phyloP scores from a whole-genome alignment of 2,113 vertebrate genomes.

The Panthera leo region DNA sequence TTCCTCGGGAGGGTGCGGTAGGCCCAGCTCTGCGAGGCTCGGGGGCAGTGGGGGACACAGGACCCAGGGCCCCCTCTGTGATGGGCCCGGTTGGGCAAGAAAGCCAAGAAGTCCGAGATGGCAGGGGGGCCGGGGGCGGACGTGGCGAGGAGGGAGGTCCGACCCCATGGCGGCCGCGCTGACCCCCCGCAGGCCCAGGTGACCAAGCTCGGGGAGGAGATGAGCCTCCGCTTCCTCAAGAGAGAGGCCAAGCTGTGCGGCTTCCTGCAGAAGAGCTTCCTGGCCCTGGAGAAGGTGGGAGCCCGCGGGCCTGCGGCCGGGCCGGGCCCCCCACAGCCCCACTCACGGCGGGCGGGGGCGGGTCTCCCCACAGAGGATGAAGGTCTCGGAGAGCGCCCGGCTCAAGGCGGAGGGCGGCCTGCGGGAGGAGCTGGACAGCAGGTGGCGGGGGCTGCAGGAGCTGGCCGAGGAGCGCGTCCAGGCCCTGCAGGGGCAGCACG shows the following conservation, averaged over 20 bases:
- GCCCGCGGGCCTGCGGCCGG: accelerated
- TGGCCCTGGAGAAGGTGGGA: conserved; percentile 71
- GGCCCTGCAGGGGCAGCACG: conserved; percentile 15
- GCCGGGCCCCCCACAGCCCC: accelerated
- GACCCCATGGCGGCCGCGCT: accelerated
- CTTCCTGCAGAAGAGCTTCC: conserved; percentile 76
- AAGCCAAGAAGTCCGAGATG: neutral
- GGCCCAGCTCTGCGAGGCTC: too few relatives aligned
- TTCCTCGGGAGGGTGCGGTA: neutral
- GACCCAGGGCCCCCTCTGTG: neutral
- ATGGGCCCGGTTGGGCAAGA: neutral
- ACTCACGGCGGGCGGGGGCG: neutral
- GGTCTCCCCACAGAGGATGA: conserved; percentile 60
- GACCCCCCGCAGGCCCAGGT: conserved; percentile 46
- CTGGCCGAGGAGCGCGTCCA: neutral
- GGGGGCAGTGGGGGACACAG: neutral
- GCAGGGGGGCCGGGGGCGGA: accelerated
- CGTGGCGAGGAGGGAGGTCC: neutral
- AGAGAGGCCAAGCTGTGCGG: conserved; percentile 73
- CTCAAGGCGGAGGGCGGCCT: conserved; percentile 45
- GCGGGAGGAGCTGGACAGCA: conserved; percentile 59
- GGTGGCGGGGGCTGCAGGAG: conserved; percentile 54
- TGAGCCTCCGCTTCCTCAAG: conserved; percentile 74
- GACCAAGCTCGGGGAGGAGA: conserved; percentile 61
- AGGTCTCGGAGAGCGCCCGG: neutral